Conservation (phyloP, 2,888 invertebrate species). For the Caenorhabditis doughertyi region DNA sequence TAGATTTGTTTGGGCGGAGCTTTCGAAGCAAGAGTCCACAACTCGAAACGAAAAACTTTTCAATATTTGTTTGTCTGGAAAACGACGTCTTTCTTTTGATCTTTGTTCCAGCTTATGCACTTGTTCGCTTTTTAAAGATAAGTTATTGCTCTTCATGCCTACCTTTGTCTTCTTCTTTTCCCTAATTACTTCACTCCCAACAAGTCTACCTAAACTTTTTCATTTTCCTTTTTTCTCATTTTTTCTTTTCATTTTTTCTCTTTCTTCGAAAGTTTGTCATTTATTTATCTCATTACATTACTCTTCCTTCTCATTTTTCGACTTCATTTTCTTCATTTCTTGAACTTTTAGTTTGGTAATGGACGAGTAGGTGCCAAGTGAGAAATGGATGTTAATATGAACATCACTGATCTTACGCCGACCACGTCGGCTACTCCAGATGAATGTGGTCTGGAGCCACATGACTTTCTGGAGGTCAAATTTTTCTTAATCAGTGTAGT, state of each 20-base stretch:
- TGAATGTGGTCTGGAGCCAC: slow-evolving; percentile 75
- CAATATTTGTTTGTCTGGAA: slow-evolving; percentile 30
- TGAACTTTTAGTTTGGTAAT: slow-evolving; percentile 26
- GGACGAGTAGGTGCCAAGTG: slow-evolving; percentile 54
- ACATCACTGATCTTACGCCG: slow-evolving; percentile 50
- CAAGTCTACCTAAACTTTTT: slow-evolving; percentile 34
- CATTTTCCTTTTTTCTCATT: slow-evolving; percentile 14
- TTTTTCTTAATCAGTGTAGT: slow-evolving; percentile 77
- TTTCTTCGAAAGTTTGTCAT: slow-evolving; percentile 3
- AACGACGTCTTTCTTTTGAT: slow-evolving; percentile 2
- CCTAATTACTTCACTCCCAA: slow-evolving; percentile 20
- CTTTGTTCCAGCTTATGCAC: slow-evolving; percentile 33
- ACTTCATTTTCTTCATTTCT: neutral
- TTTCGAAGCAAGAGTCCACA: slow-evolving; percentile 19
- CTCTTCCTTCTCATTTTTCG: neutral
- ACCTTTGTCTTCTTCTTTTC: slow-evolving; percentile 1
- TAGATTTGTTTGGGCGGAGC: slow-evolving; percentile 31
- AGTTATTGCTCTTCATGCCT: neutral
- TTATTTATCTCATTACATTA: slow-evolving; percentile 29
- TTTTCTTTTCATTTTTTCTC: slow-evolving; percentile 1
- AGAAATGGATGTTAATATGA: slow-evolving; percentile 39
- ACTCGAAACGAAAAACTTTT: slow-evolving; percentile 15
- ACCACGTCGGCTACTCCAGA: slow-evolving; percentile 29
- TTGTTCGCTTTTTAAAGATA: slow-evolving; percentile 2
- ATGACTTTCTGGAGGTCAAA: slow-evolving; percentile 77